Conservation (phyloP, 1,140 invertebrate genomes). For the Ridgeia piscesae region DNA sequence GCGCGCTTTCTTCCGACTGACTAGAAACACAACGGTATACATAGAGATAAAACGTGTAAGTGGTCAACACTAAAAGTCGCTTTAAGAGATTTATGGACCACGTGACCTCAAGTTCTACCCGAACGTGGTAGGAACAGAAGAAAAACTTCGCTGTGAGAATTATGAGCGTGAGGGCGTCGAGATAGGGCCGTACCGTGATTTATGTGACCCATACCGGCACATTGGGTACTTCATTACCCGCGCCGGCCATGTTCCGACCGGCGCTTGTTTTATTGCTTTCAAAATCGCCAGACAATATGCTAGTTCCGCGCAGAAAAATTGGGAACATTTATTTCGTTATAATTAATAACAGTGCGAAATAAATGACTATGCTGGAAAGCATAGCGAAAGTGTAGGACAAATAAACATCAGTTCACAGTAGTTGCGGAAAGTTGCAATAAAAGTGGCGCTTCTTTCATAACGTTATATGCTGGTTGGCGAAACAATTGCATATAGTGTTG, state of each 20-base stretch:
- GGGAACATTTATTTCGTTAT: not conserved
- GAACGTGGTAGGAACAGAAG: not conserved
- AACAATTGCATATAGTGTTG: not conserved
- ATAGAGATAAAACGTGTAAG: not conserved
- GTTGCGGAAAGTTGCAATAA: not conserved
- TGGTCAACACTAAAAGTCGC: conserved; percentile 4
- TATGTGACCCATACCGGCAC: not conserved
- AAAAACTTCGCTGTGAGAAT: not conserved
- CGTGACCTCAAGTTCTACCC: not conserved
- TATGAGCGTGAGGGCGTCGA: not conserved
- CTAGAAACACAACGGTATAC: not conserved
- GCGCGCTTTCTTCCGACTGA: not conserved
- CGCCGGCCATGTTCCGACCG: not conserved
- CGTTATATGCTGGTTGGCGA: not conserved
- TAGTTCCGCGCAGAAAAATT: not conserved
- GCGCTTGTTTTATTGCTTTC: not conserved
- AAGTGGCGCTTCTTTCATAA: not conserved
- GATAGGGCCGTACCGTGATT: not conserved
- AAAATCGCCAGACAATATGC: not conserved
- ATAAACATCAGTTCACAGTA: not conserved
- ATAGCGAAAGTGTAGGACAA: not conserved
- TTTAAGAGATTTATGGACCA: not conserved
- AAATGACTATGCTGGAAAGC: not conserved
- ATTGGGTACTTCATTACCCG: not conserved
- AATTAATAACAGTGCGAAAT: not conserved